Evolutionary conservation across 92 coral and sea anemone genomes (phyloP), one percentile per base, ranked within the genome.

Genomic region (Zoanthus sansibaricus): DNA sequence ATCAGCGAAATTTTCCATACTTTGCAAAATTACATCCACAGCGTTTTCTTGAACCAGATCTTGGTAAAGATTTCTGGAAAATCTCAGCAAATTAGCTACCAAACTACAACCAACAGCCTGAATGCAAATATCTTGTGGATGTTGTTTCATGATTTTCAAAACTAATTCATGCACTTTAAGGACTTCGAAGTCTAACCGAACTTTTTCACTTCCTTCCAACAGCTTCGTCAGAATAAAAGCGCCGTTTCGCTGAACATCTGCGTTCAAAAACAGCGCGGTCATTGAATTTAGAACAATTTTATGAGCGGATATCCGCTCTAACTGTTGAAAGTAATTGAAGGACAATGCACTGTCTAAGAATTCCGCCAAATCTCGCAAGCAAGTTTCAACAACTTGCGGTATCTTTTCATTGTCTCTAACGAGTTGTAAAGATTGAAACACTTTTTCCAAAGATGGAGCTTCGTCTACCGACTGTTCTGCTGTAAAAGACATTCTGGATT

Each of bases 21-120:
- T 95, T 51, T 87, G 80, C 47, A 87, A 58, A 44, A 95, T 77
- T 3, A 87, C 51, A 71, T 77, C 92, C 9, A 95, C 80, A 16
- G 91, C 90, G 47, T 86, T 88, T 42, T 75, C 71, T 62, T 71
- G 75, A 70, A 87, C 13, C 3, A 90, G 76, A 75, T 87, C 91
- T n/a, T 83, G 17, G 82, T 59, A 88, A 16, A 90, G 72, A 56
- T 46, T 33, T 8, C 84, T 59, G 49, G 89, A 71, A 55, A 69
- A 21, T 13, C 82, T 74, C 47, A 95, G 83, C 16, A 83, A 86
- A 14, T 69, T 69, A 61, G 86, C 37, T 44, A 95, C 86, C 47
- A 95, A 79, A 54, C 94, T 89, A 45, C 98, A 95, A 8, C 86
- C 84, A 2, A 91, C 59, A 44, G 90, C 94, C 72, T 95, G 98